Evolutionary conservation across 2,888 invertebrate genomes (phyloP).

Genomic region (Entomobrya proxima): DNA sequence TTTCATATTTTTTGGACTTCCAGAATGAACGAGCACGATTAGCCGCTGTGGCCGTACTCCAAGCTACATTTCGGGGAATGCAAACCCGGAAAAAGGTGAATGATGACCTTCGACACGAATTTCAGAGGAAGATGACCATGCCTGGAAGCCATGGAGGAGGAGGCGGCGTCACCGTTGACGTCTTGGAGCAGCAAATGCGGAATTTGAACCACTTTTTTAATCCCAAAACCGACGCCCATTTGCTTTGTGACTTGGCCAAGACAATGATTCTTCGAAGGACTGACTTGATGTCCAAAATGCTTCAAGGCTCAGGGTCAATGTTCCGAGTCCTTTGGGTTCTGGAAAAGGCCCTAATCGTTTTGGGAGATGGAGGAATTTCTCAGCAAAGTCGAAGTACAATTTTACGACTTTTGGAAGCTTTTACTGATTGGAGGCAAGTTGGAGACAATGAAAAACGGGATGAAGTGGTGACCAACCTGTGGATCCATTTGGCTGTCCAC

Average conservation of each 20-base stretch:
- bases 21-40: conserved; percentile 80
- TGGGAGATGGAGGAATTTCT: conserved; percentile 37
- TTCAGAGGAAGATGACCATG: conserved; percentile 79
- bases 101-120: conserved; percentile 83
- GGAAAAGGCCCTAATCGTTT: conserved; percentile 31
- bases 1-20: conserved; percentile 33
- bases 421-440: conserved; percentile 45
- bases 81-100: conserved; percentile 84
- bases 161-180: conserved; percentile 46
- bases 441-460: background rate
- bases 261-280: conserved; percentile 16
- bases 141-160: too few relatives aligned
- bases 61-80: conserved; percentile 88
- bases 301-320: conserved; percentile 18
- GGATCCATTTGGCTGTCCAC: conserved; percentile 58
- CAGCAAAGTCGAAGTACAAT: conserved; percentile 52
- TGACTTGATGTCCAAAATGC: conserved; percentile 8
- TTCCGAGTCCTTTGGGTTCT: background rate
- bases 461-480: conserved; percentile 33
- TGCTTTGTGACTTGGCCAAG: conserved; percentile 23
- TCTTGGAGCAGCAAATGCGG: conserved; percentile 60
- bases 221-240: background rate
- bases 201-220: conserved; percentile 70
- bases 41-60: conserved; percentile 81
- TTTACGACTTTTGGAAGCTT: conserved; percentile 69